Evolutionary conservation across 2,113 vertebrate genomes (phyloP), one percentile per base, ranked within the genome.

Genomic region (Pygathrix nemaeus): DNA sequence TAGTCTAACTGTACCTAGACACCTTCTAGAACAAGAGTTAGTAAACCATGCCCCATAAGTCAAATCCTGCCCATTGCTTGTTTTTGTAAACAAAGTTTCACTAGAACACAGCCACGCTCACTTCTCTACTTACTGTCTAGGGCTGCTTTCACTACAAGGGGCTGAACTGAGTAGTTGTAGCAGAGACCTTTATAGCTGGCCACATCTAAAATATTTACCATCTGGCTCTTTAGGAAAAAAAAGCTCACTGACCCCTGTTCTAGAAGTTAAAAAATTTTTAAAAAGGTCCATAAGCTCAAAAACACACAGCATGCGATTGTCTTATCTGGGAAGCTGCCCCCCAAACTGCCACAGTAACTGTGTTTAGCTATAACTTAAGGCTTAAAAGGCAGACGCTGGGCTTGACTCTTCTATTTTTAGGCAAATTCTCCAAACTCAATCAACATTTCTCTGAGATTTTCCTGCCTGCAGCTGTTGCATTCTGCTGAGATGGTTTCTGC

Each of bases 391-490:
- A 94, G 88, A 50, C 38, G 83, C 2, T 73, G 38, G 70, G 21
- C 68, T 72, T 81, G 35, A 40, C 13, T 32, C 13, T 45, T 73
- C 96, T 73, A 92, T 35, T 80, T 91, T 81, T 72, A 78, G 87
- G 50, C 25, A 68, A 72, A 93, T 38, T 85, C 27, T 85, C 18
- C 64, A 81, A 84, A 35, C 45, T 64, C 52, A n/a, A 11, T 45
- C 1, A 84, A 55, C 21, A 50, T 87, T 84, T 82, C 32, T 61
- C 83, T 70, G 25, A 70, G 25, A 4, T 83, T 68, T 88, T n/a
- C 38, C 40, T 90, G 61, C 32, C 48, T 10, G 18, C 8, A 50
- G 66, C 13, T 35, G 1, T 23, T 73, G n/a, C n/a, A 20, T 57
- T 93, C 30, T 20, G 38, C 48, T 2, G 6, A 76, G 57, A 64